phyloP scores from a whole-genome alignment of 2,888 invertebrate species.

The Trachelus tabidus region DNA sequence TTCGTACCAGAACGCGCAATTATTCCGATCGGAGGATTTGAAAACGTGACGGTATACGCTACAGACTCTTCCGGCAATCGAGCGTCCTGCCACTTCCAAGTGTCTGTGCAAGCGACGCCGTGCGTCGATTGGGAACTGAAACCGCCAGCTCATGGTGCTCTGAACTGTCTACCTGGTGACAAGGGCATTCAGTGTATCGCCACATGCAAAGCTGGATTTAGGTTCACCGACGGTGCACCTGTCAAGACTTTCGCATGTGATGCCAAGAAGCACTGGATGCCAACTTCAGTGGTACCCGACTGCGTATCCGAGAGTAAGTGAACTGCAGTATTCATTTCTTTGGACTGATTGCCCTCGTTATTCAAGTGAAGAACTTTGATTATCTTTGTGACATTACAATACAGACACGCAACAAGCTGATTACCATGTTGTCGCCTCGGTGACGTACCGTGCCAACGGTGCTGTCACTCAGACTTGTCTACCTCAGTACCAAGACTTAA shows the following conservation, averaged over 20 bases:
- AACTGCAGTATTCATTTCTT: background rate
- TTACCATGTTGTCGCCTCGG: constrained; percentile 88
- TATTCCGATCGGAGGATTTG: constrained; percentile 87
- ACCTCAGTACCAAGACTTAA: constrained; percentile 85
- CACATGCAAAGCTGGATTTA: constrained; percentile 87
- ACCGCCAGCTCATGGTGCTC: constrained; percentile 87
- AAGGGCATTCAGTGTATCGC: constrained; percentile 88
- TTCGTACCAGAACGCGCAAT: constrained; percentile 87
- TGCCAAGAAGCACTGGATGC: constrained; percentile 84
- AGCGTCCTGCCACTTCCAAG: constrained; percentile 93
- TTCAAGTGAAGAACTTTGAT: background rate
- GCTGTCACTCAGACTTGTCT: constrained; percentile 88
- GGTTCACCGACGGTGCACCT: constrained; percentile 91
- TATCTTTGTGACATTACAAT: constrained; percentile 28
- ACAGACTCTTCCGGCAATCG: constrained; percentile 88
- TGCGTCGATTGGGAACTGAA: constrained; percentile 96
- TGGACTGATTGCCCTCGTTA: no score
- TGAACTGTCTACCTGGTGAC: constrained; percentile 87
- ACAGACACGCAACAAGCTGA: constrained; percentile 93
- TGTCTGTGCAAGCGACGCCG: constrained; percentile 91
- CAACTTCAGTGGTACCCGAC: constrained; percentile 90
- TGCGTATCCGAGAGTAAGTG: constrained; percentile 90
- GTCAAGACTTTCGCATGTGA: constrained; percentile 89
- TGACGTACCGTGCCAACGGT: constrained; percentile 90
- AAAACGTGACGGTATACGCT: constrained; percentile 92